These are phyloP conservation scores for Poeciliopsis turneri DNA, from an alignment of 2,797 vertebrate species.

Conservation along the genomic window DNA sequence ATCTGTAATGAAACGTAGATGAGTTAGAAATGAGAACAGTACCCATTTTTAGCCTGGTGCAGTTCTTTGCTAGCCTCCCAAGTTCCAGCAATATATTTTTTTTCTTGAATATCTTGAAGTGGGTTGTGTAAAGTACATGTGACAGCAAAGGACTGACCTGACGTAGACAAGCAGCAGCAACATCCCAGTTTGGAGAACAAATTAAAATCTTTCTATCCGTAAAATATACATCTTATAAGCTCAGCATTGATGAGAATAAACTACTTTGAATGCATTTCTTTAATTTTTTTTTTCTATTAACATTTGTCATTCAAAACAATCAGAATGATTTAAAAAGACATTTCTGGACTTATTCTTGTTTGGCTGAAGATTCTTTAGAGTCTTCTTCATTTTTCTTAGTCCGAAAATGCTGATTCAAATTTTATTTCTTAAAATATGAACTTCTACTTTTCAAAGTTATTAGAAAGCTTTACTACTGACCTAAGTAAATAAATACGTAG, in stretches of 20 bases:
- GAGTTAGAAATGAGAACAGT: conserved; percentile 72
- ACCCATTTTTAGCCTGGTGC: conserved; percentile 55
- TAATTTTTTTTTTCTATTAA: background rate
- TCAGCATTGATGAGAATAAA: background rate
- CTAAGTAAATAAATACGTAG: background rate
- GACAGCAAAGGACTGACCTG: background rate
- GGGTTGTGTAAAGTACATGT: conserved; percentile 4
- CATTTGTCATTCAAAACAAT: background rate
- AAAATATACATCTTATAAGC: background rate
- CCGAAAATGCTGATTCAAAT: background rate
- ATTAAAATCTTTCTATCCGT: background rate
- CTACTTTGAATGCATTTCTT: background rate
- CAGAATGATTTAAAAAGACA: background rate
- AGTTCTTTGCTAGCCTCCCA: conserved; percentile 62
- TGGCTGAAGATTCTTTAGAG: background rate
- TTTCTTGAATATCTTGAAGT: conserved; percentile 35
- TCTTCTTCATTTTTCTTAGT: background rate
- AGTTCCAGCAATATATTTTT: conserved; percentile 60
- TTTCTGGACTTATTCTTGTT: background rate
- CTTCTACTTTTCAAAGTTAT: background rate
- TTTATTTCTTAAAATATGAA: background rate
- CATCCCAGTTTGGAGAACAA: conserved; percentile 3
- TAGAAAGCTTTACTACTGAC: background rate
- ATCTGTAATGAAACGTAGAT: conserved; percentile 55
- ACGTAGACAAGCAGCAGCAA: background rate